phyloP scores from a whole-genome alignment of 2,797 vertebrate genomes.

The Gobionotothen gibberifrons region DNA sequence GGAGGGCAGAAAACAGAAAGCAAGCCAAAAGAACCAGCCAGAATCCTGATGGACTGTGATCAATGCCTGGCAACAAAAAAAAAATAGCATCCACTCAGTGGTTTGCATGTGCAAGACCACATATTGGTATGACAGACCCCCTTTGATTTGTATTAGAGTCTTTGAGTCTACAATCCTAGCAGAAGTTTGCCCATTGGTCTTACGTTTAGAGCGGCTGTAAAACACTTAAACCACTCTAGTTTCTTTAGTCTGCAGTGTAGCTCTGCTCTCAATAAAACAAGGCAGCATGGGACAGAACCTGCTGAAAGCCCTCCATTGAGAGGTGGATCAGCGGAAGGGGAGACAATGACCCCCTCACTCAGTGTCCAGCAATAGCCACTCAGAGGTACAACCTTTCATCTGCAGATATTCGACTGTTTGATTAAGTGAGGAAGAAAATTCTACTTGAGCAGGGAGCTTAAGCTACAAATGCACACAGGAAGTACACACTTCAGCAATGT shows the following conservation, averaged over 20 bases:
- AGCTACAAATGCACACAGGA: constrained; percentile 81
- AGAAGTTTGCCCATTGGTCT: constrained; percentile 53
- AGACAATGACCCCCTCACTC: constrained; percentile 81
- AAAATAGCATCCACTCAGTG: constrained; percentile 41
- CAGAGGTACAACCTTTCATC: constrained; percentile 79
- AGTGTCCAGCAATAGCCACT: constrained; percentile 74
- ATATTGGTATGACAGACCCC: constrained; percentile 45
- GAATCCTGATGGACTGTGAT: constrained; percentile 65
- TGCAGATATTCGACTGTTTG: constrained; percentile 79
- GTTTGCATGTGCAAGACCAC: constrained; percentile 44
- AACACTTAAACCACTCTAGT: constrained; percentile 65
- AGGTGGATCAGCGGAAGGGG: constrained; percentile 74
- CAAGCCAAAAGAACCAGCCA: constrained; percentile 59
- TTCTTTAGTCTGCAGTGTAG: constrained; percentile 49
- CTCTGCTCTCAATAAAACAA: constrained; percentile 60
- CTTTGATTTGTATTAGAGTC: constrained; percentile 46
- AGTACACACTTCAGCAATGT: constrained; percentile 81
- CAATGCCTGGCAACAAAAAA: constrained; percentile 62
- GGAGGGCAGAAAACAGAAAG: constrained; percentile 55
- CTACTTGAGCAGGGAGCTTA: constrained; percentile 72
- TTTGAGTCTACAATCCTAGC: constrained; percentile 38
- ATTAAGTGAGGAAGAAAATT: constrained; percentile 82
- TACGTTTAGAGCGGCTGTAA: constrained; percentile 62
- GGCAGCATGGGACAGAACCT: constrained; percentile 69
- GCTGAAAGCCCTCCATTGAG: constrained; percentile 74